Percentiles rank a stretch among this genome's conserved stretches.
Evolutionary conservation across 2,113 vertebrate species (phyloP).

Genomic region (Rhea americana): DNA sequence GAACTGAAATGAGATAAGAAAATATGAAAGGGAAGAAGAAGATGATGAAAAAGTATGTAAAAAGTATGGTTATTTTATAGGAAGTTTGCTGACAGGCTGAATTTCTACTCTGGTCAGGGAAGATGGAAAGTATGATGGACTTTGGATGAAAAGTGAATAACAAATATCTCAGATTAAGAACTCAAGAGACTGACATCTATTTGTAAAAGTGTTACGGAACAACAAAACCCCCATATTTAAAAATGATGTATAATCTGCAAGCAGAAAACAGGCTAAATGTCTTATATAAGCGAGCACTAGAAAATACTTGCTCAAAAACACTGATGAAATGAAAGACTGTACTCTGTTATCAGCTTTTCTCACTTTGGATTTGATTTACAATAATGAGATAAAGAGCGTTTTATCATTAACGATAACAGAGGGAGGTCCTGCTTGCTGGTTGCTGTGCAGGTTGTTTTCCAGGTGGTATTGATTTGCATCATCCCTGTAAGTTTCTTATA

Average conservation of each 20-base stretch:
- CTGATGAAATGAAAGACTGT: background rate
- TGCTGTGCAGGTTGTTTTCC: background rate
- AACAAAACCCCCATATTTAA: conserved; percentile 7
- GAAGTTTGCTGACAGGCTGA: conserved; percentile 43
- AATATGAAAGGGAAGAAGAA: conserved; percentile 41
- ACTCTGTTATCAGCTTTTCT: background rate
- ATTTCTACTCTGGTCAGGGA: conserved; percentile 38
- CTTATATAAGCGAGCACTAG: background rate
- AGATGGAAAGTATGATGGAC: conserved; percentile 16
- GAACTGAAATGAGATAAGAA: conserved; percentile 46
- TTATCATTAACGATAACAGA: background rate
- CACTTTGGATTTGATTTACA: background rate
- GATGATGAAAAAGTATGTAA: conserved; percentile 51
- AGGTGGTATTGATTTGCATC: fast-evolving
- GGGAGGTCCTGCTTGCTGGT: background rate
- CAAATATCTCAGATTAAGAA: conserved; percentile 43
- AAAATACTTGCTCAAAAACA: background rate
- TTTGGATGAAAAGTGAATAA: conserved; percentile 40
- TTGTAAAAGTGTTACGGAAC: conserved; percentile 7
- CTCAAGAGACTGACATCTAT: conserved; percentile 13
- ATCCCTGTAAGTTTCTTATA: background rate
- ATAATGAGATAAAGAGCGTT: background rate
- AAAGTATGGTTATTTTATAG: conserved; percentile 57
- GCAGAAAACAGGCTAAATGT: background rate
- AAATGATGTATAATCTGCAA: conserved; percentile 22